These are phyloP conservation scores for Rhinichthys osculus DNA, from an alignment of 2,797 vertebrate species.

Conservation along the genomic window DNA sequence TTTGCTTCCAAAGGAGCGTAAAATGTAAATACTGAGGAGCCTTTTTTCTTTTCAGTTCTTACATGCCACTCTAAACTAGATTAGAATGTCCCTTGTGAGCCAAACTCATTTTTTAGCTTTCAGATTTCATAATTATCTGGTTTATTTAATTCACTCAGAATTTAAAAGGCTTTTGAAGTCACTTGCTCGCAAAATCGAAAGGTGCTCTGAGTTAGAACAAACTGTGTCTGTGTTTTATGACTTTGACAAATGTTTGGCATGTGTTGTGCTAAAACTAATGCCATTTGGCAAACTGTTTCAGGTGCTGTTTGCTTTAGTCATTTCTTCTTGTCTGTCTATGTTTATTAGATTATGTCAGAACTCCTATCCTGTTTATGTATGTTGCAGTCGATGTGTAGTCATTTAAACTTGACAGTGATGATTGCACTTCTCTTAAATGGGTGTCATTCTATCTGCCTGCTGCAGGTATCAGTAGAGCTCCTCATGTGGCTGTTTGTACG, in stretches of 20 bases:
- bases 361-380: conserved; percentile 10
- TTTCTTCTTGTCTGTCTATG: conserved; percentile 4
- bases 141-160: conserved; percentile 37
- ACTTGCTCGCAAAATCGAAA: conserved; percentile 1
- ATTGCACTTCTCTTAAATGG: background rate
- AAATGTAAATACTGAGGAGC: background rate
- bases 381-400: background rate
- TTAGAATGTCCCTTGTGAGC: conserved; percentile 31
- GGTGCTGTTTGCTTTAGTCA: background rate
- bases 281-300: conserved; percentile 12
- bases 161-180: conserved; percentile 30
- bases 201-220: conserved; percentile 13
- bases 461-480: background rate
- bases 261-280: conserved; percentile 27
- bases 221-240: conserved; percentile 29
- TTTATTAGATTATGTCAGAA: conserved; percentile 22
- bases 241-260: conserved; percentile 10
- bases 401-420: conserved; percentile 7
- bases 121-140: conserved; percentile 43
- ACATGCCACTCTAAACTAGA: background rate
- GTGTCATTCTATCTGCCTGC: conserved; percentile 1
- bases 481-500: conserved; percentile 2
- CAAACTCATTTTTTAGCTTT: conserved; percentile 45
- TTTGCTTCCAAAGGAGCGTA: background rate
- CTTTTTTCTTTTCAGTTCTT: background rate